Conservation (phyloP, 2,113 vertebrate species). For the Podocnemis expansa region DNA sequence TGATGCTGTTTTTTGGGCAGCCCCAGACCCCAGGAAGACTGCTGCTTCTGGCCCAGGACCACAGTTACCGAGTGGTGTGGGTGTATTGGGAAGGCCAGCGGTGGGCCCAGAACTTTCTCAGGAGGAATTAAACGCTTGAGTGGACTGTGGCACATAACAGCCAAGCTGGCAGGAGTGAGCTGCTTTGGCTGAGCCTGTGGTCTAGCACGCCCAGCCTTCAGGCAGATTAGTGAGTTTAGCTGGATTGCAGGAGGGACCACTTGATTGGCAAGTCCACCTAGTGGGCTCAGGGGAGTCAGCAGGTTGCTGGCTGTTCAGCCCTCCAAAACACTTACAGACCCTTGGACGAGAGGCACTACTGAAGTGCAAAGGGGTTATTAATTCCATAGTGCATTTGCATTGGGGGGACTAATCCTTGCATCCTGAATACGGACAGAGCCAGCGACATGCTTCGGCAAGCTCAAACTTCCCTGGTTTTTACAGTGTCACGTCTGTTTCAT, state of each 20-base stretch:
- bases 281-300: neutral
- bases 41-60: neutral
- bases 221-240: neutral
- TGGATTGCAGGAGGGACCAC: neutral
- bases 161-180: neutral
- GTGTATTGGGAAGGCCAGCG: neutral
- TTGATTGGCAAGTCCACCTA: neutral
- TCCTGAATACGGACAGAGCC: neutral
- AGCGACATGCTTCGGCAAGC: neutral
- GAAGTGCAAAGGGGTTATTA: neutral
- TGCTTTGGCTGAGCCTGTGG: neutral
- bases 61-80: neutral
- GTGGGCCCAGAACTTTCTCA: neutral
- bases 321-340: neutral
- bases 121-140: neutral
- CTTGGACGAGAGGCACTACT: slow-evolving; percentile 8
- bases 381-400: neutral
- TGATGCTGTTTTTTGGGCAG: neutral
- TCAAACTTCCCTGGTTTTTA: neutral
- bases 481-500: neutral
- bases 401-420: neutral
- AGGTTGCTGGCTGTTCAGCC: neutral
- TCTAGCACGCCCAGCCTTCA: neutral
- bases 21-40: neutral
- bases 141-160: neutral